These are phyloP conservation scores for Acropternis orthonyx DNA, from an alignment of 2,797 vertebrate species.

Conservation along the genomic window DNA sequence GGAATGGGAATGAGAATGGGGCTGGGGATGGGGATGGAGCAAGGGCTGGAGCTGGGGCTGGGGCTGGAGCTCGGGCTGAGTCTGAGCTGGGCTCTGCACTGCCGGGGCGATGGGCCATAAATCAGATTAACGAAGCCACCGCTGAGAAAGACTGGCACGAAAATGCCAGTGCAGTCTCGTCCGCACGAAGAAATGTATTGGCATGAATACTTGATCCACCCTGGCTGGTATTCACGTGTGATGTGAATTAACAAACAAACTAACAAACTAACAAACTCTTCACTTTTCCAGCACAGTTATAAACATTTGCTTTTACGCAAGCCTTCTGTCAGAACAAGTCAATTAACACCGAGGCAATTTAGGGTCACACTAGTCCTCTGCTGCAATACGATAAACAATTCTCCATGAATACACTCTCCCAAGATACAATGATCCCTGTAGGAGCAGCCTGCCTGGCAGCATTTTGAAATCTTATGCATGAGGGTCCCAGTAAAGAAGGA, in stretches of 20 bases:
- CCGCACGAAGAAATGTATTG: rapidly evolving
- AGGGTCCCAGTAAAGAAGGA: not conserved
- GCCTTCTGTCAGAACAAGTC: not conserved
- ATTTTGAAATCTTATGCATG: not conserved
- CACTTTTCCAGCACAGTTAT: not conserved
- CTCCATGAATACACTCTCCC: not conserved
- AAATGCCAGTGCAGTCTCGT: not conserved
- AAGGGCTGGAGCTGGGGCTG: rapidly evolving
- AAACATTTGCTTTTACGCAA: not conserved
- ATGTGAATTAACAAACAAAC: too few species aligned
- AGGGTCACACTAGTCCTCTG: not conserved
- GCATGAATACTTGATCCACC: not conserved
- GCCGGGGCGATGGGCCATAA: rapidly evolving
- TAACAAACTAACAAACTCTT: not conserved
- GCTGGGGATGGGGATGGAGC: rapidly evolving
- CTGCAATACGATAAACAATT: rapidly evolving
- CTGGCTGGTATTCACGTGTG: rapidly evolving
- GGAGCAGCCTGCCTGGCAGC: not conserved
- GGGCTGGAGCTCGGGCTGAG: rapidly evolving
- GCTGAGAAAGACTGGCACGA: rapidly evolving
- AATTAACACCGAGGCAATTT: rapidly evolving
- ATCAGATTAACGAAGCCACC: not conserved
- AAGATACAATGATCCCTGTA: not conserved
- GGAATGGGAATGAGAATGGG: not conserved
- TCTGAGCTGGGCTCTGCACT: not conserved